Evolutionary conservation across 53 echinoderm and acorn worm genomes (phyloP).

Genomic region (Astropecten irregularis): DNA sequence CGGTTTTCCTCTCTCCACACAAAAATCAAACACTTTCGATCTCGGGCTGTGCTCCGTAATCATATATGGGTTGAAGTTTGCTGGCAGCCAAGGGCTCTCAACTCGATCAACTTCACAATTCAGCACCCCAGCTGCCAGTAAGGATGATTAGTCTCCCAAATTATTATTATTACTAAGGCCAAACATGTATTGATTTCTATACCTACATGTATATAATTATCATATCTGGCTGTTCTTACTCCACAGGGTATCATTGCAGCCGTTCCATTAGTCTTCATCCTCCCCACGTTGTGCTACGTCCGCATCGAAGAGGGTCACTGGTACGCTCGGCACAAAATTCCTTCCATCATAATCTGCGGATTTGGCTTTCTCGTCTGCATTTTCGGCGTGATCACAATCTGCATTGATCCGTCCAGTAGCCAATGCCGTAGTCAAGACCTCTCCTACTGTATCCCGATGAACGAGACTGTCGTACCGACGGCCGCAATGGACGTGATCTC

Average conservation of each 20-base stretch:
- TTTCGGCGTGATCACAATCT: constrained; percentile 82
- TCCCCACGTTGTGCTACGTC: constrained; percentile 84
- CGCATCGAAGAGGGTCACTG: constrained; percentile 76
- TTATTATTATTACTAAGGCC: too few species aligned
- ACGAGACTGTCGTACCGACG: not conserved
- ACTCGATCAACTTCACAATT: too few species aligned
- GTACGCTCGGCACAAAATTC: constrained; percentile 79
- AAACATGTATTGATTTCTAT: not conserved
- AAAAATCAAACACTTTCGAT: too few species aligned
- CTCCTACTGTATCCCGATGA: constrained; percentile 63
- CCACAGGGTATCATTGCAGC: constrained; percentile 90
- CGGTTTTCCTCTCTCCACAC: too few species aligned
- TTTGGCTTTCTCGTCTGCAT: constrained; percentile 73
- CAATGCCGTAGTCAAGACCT: constrained; percentile 72
- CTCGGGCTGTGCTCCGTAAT: too few species aligned
- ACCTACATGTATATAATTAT: not conserved
- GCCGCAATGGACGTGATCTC: not conserved
- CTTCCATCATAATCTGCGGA: constrained; percentile 70
- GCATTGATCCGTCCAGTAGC: constrained; percentile 61
- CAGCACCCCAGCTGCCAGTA: too few species aligned
- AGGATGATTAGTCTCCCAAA: too few species aligned
- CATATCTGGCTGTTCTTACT: not conserved
- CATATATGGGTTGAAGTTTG: too few species aligned
- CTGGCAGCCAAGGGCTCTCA: too few species aligned
- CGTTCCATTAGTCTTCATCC: constrained; percentile 86